Evolutionary conservation across 1,140 invertebrate species (phyloP), one percentile per base, ranked within the genome.

Genomic region (Aphis craccivora): DNA sequence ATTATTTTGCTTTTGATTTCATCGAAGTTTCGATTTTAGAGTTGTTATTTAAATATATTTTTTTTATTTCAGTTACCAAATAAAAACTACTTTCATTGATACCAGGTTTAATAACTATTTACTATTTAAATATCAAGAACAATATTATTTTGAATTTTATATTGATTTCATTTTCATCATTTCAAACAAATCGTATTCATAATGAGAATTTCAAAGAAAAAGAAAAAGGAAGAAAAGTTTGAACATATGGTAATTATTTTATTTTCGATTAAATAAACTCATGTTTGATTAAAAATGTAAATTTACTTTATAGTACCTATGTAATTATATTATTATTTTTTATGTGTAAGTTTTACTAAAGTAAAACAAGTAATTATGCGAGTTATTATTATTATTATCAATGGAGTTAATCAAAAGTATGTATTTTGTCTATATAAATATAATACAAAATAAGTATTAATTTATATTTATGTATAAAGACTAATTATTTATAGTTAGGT

Each of bases 191-290:
- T 76, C n/a, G 5, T 76, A 76, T n/a, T 14, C 14, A 76, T n/a
- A 76, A 76, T 76, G 60, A 18, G n/a, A n/a, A n/a, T 76, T 76
- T 76, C 60, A 76, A 76, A 76, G n/a, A n/a, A 67, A n/a, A 67
- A 76, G 30, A n/a, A 35, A 76, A 76, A n/a, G n/a, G n/a, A 76
- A 14, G 14, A 76, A n/a, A 76, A n/a, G 14, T n/a, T 76, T 14
- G 60, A 76, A n/a, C 11, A n/a, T n/a, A 5, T 20, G n/a, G 5
- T 20, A 76, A 18, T 6, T n/a, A 76, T n/a, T n/a, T 76, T n/a
- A 35, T n/a, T 76, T 76, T 76, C 14, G 4, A 76, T n/a, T 35
- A 76, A n/a, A 76, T 35, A 76, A n/a, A 18, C 30, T 76, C 14
- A 76, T 1, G n/a, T n/a, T 76, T 14, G 20, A 76, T 76, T 35